Evolutionary conservation across 1,140 invertebrate genomes (phyloP).

Genomic region (Pygmarrhopalites habei): DNA sequence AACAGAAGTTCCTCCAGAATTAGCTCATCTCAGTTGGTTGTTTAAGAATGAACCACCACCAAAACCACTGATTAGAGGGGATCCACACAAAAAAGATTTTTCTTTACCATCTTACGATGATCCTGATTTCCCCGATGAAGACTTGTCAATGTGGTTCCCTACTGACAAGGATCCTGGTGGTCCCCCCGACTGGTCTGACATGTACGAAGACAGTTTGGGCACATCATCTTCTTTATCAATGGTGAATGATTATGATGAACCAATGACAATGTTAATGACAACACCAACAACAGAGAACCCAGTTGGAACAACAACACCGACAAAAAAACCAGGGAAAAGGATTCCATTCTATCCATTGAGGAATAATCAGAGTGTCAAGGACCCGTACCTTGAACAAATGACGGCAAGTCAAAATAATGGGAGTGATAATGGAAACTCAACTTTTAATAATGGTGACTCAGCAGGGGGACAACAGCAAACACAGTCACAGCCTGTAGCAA

Average conservation of each 20-base stretch:
- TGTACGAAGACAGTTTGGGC: no score
- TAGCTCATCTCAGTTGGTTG: conserved; percentile 35
- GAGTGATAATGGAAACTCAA: no score
- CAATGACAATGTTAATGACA: no score
- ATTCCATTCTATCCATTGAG: neutral
- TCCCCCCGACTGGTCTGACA: no score
- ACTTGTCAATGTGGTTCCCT: neutral
- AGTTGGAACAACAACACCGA: neutral
- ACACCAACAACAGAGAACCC: no score
- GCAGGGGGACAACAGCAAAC: no score
- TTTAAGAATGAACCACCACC: conserved; percentile 36
- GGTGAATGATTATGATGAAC: no score
- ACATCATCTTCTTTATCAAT: no score
- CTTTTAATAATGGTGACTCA: no score
- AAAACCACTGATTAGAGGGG: conserved; percentile 17
- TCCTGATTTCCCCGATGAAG: neutral
- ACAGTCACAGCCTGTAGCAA: no score
- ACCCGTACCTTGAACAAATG: neutral
- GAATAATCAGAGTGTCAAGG: conserved; percentile 5
- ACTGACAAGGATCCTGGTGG: no score
- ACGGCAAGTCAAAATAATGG: no score
- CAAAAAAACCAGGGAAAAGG: neutral
- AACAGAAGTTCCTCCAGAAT: conserved; percentile 16
- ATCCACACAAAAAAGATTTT: neutral
- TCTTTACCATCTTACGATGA: conserved; percentile 7